Percentiles rank a stretch among this genome's conserved stretches.
These are phyloP conservation scores for Ceyx melanurus DNA, from an alignment of 2,113 vertebrate genomes.

Conservation along the genomic window DNA sequence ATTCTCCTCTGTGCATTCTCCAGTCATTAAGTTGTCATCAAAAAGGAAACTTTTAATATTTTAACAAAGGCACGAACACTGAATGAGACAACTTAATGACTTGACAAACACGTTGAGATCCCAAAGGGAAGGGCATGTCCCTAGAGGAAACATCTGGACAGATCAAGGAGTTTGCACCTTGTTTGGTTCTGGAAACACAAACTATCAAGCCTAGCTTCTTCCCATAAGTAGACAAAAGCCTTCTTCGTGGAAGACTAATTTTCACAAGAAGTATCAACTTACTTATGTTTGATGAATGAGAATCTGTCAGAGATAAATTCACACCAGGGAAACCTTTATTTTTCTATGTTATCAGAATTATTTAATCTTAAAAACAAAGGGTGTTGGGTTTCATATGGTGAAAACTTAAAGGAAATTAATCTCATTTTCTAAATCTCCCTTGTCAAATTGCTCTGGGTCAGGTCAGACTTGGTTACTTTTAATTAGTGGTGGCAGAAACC, in stretches of 20 bases:
- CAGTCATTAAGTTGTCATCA: not conserved
- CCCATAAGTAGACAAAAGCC: not conserved
- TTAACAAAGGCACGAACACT: not conserved
- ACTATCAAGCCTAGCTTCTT: not conserved
- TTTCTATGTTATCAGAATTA: not conserved
- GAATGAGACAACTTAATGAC: not conserved
- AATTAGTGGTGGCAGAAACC: not conserved
- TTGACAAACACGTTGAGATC: not conserved
- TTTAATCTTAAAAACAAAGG: not conserved
- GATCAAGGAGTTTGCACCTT: constrained; percentile 26
- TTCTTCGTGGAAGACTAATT: not conserved
- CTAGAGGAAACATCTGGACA: constrained; percentile 45
- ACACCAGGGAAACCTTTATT: not conserved
- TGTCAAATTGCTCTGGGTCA: not conserved
- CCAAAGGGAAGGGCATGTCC: not conserved
- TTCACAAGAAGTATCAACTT: not conserved
- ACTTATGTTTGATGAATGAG: not conserved
- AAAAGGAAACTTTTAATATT: not conserved
- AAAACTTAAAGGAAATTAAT: not conserved
- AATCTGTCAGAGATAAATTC: not conserved
- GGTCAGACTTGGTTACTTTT: not conserved
- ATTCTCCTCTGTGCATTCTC: not conserved
- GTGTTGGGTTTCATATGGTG: not conserved
- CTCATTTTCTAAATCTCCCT: not conserved
- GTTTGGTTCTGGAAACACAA: not conserved